Base-by-base conservation (phyloP, 1,140 invertebrate species). In the Episyrphus balteatus region DNA sequence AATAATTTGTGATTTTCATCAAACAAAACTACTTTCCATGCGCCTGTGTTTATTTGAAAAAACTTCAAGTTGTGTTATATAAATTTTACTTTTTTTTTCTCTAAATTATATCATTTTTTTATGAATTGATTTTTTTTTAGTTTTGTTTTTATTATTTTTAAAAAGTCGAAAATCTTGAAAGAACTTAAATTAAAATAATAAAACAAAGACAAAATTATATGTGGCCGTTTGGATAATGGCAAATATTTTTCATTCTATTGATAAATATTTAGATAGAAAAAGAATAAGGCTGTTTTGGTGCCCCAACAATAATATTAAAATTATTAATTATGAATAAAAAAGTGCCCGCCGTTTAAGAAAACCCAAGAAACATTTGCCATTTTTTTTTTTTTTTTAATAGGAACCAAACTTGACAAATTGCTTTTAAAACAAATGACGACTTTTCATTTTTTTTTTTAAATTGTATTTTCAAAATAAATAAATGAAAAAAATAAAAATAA, bases 261-360 rank as follows among this genome's bases (percentile, higher is more conserved):
- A 26, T 26, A 26, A 26, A 26, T 26, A 5, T 5, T 8, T 26
- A 26, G 8, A 75, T 75, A 73, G 73, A 73, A 74, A 73, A 72
- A 15, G 11, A 40, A 34, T 12, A 36, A 32, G 48, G 42, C 74
- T 77, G 80, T 82, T 82, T 83, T 82, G 80, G 80, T 81, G 80
- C 79, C 79, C 41, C 46, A 39, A 5, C 3, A 5, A 26, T 26
- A 26, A 26, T 26, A 26, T 26, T 26, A 26, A 26, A 26, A 26
- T 5, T 26, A 26, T 26, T 26, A 26, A 26, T 26, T 26, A 26
- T n/a, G n/a, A n/a, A n/a, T n/a, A n/a, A n/a, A n/a, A n/a, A n/a
- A 26, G 21, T 26, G 21, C 21, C 21, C 21, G 21, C 21, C 21
- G 21, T 8, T 26, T 26, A 26, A 26, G 21, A 26, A 26, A 26